These are phyloP conservation scores for Parnassius smintheus DNA, from an alignment of 2,888 invertebrate species.

Conservation along the genomic window DNA sequence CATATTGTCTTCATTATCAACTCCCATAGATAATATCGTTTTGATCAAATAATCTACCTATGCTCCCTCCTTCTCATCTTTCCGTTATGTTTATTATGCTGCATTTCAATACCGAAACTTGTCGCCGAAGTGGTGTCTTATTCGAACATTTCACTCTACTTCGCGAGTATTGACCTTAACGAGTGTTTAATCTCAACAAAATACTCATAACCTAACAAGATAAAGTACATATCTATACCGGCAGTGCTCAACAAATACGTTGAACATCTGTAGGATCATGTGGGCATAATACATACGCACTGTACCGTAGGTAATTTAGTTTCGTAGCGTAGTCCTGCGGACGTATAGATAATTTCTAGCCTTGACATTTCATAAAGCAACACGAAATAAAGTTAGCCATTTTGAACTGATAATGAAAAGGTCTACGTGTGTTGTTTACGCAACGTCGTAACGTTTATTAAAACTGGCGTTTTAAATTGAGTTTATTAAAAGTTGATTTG, in stretches of 20 bases:
- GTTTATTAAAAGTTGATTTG: too few relatives aligned
- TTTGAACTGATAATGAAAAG: constrained; percentile 15
- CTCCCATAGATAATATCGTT: too few relatives aligned
- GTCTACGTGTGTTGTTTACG: constrained; percentile 4
- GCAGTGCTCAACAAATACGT: background rate
- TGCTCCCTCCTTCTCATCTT: too few relatives aligned
- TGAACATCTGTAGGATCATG: background rate
- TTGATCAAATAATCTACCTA: too few relatives aligned
- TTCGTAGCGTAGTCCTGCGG: constrained; percentile 4
- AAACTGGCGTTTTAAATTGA: background rate
- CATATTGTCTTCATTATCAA: too few relatives aligned
- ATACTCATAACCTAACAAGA: background rate
- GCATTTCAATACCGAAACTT: background rate
- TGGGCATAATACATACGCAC: background rate
- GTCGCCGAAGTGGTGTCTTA: background rate
- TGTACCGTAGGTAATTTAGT: constrained; percentile 12
- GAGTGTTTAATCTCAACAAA: constrained; percentile 16
- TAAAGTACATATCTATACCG: background rate
- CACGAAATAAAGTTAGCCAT: constrained; percentile 19
- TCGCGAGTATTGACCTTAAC: constrained; percentile 12
- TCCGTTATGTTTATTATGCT: too few relatives aligned
- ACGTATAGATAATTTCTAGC: constrained; percentile 21
- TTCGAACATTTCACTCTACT: constrained; percentile 1
- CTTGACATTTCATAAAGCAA: constrained; percentile 27
- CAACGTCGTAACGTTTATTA: background rate